Evolutionary conservation across 1,140 invertebrate species (phyloP), one percentile per base, ranked within the genome.

Genomic region (Penaeus japonicus): DNA sequence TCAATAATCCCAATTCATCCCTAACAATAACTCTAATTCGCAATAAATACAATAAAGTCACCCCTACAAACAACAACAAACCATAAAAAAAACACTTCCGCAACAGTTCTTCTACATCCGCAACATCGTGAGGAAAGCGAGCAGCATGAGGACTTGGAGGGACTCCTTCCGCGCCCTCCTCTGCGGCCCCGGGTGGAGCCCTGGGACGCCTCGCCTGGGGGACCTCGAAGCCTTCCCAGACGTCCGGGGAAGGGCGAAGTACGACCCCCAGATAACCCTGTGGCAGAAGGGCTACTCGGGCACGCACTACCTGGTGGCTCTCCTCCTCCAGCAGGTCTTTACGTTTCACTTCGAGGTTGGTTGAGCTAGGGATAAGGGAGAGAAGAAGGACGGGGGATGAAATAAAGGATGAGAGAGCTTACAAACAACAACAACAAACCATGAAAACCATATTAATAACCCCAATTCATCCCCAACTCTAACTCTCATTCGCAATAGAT

Each of bases 201-300:
- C 83, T 12, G 89, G 89, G 17, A 57, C 82, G 4, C 82, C 73
- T 12, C 84, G 89, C 55, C 78, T 89, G 1, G 89, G 89, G 30
- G 89, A 89, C 84, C 89, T 84, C 0, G 73, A 77, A 24, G 75
- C 89, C 81, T 90, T 94, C 27, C 93, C 93, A 18, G 90, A 93
- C 90, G 92, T 92, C 20, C 77, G 35, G 15, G 86, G 73, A 2
- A 81, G 88, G 35, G 20, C 39, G 10, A 96, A 96, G 91, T 97
- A 95, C 91, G 94, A 96, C 92, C 94, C 95, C 0, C 91, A 93
- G 83, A 91, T 97, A 22, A 94, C 96, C 0, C 70, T 92, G 0
- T 96, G 95, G 95, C 95, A 94, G 90, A 96, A 95, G 89, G 54
- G 94, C 0, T 97, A 97, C 91, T 92, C 96, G 17, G 91, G 94